phyloP scores from a whole-genome alignment of 2,888 invertebrate species.

The Polia nebulosa region DNA sequence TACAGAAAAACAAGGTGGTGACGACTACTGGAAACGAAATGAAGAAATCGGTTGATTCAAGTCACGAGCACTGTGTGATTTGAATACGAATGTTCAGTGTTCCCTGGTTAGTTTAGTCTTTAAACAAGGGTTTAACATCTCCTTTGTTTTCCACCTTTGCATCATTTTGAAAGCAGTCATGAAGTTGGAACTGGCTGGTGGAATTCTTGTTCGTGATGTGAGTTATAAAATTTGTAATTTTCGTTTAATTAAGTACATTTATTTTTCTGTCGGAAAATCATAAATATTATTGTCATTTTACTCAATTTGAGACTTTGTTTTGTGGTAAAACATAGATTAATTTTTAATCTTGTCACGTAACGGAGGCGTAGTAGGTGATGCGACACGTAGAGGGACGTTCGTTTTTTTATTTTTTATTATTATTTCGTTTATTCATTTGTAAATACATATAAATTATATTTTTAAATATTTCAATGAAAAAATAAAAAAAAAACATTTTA shows the following conservation, averaged over 20 bases:
- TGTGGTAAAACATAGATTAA: too few species aligned
- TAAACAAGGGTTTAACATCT: slow-evolving; percentile 21
- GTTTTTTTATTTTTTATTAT: too few species aligned
- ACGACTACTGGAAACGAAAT: slow-evolving; percentile 42
- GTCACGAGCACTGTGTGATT: slow-evolving; percentile 39
- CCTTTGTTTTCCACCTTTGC: slow-evolving; percentile 14
- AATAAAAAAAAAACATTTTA: too few species aligned
- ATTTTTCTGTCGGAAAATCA: neutral
- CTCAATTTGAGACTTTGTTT: neutral
- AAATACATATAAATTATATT: too few species aligned
- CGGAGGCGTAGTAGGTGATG: too few species aligned
- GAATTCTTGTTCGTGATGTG: neutral
- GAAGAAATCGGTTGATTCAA: slow-evolving; percentile 46
- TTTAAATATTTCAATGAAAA: too few species aligned
- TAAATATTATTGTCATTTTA: too few species aligned
- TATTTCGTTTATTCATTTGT: too few species aligned
- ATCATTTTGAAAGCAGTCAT: neutral
- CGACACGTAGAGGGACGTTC: too few species aligned
- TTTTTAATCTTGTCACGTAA: too few species aligned
- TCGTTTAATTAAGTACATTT: neutral
- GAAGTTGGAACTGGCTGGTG: neutral
- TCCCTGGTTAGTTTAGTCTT: slow-evolving; percentile 7
- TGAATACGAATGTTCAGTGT: slow-evolving; percentile 45
- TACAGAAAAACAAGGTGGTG: slow-evolving; percentile 49
- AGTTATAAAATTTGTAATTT: neutral